Evolutionary conservation across 2,888 invertebrate genomes (phyloP).

Genomic region (Lordiphosa andalusiaca): DNA sequence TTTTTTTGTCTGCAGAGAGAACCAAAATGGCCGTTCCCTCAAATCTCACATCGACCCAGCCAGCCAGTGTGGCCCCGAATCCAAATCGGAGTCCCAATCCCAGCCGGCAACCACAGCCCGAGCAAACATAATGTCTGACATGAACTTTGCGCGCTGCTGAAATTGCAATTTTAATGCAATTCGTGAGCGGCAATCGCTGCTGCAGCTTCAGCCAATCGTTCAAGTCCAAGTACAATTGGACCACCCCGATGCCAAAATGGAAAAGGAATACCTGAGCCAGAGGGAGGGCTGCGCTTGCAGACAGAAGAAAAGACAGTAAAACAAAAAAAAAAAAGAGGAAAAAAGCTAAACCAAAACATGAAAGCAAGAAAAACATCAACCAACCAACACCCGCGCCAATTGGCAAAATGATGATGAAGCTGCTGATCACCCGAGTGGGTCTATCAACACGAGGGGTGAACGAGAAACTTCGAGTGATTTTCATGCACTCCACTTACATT

Average conservation of each 20-base stretch:
- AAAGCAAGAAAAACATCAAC: neutral
- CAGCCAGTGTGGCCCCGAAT: conserved; percentile 43
- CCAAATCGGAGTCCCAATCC: conserved; percentile 7
- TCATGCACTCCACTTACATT: no score
- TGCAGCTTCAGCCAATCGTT: conserved; percentile 58
- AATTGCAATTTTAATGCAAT: conserved; percentile 79
- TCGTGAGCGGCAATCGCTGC: conserved; percentile 67
- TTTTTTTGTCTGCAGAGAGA: conserved; percentile 55
- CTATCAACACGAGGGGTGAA: conserved; percentile 21
- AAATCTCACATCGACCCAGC: conserved; percentile 21
- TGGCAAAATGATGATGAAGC: conserved; percentile 30
- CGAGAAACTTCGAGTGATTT: neutral
- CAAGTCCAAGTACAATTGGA: conserved; percentile 74
- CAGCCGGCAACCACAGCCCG: conserved; percentile 7
- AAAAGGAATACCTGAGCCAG: conserved; percentile 7
- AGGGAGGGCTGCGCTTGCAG: conserved; percentile 18
- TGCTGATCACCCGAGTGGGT: conserved; percentile 10
- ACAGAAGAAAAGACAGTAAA: neutral
- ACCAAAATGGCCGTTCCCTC: conserved; percentile 40
- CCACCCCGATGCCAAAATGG: conserved; percentile 55
- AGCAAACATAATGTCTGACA: conserved; percentile 72
- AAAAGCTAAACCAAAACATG: no score
- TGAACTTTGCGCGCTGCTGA: conserved; percentile 78
- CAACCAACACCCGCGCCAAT: conserved; percentile 23
- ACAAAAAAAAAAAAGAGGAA: neutral